Conservation (phyloP, 2,888 invertebrate species). For the Acrobasis repandana region DNA sequence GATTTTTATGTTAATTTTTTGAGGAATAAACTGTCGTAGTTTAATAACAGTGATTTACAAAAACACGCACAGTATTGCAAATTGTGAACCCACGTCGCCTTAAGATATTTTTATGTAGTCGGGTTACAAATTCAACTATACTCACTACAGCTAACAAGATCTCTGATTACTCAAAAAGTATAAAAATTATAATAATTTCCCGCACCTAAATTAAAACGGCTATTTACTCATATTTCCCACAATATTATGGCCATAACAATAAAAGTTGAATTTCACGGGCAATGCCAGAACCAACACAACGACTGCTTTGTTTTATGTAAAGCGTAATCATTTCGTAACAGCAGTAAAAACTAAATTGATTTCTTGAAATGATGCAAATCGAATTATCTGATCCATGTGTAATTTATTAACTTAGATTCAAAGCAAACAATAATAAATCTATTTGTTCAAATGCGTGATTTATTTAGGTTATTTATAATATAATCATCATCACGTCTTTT, state of each 20-base stretch:
- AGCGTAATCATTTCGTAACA: slow-evolving; percentile 12
- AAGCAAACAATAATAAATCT: not conserved
- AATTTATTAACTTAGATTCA: not conserved
- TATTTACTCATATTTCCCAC: slow-evolving; percentile 29
- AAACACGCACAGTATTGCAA: too few relatives aligned
- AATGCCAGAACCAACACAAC: slow-evolving; percentile 25
- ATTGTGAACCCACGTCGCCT: too few relatives aligned
- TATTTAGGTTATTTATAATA: too few relatives aligned
- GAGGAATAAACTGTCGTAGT: too few relatives aligned
- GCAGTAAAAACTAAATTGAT: slow-evolving; percentile 13
- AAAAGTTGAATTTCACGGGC: slow-evolving; percentile 38
- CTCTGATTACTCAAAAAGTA: too few relatives aligned
- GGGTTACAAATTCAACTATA: too few relatives aligned
- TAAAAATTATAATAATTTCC: not conserved
- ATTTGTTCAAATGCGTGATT: not conserved
- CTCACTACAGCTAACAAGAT: too few relatives aligned
- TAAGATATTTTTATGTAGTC: too few relatives aligned
- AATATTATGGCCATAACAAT: slow-evolving; percentile 38
- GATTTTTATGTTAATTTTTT: too few relatives aligned
- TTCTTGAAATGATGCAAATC: slow-evolving; percentile 8
- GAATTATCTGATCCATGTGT: not conserved
- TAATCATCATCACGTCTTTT: too few relatives aligned
- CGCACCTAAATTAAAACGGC: slow-evolving; percentile 9
- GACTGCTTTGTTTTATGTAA: slow-evolving; percentile 18
- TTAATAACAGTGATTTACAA: too few relatives aligned